A percentile compares a stretch with the other conserved stretches of the same genome.
phyloP scores from a whole-genome alignment of 2,888 invertebrate genomes.

The Spisula solida region DNA sequence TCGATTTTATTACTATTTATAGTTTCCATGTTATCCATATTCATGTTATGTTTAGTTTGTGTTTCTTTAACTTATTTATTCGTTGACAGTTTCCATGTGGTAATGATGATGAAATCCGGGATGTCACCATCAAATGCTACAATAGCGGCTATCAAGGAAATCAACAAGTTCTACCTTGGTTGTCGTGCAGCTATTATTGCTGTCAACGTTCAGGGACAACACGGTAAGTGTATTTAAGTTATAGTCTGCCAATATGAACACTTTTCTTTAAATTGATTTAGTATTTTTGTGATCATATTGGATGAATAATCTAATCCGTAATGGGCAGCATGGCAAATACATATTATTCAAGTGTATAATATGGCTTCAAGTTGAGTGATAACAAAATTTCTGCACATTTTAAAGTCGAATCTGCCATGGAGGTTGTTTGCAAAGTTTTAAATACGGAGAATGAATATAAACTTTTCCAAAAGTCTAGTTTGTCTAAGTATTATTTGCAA shows the following conservation, averaged over 20 bases:
- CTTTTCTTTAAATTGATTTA: background rate
- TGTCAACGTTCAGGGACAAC: slow-evolving; percentile 91
- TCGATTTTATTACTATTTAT: background rate
- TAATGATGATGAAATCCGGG: slow-evolving; percentile 96
- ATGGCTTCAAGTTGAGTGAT: too few relatives aligned
- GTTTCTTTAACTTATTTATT: too few relatives aligned
- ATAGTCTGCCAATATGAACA: too few relatives aligned
- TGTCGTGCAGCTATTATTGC: slow-evolving; percentile 96
- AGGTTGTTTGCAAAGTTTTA: background rate
- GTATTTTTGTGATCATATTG: too few relatives aligned
- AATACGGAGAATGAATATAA: background rate
- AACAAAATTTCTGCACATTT: too few relatives aligned
- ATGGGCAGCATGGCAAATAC: too few relatives aligned
- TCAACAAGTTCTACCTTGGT: slow-evolving; percentile 92
- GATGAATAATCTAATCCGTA: background rate
- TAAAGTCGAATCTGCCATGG: too few relatives aligned
- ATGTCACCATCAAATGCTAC: slow-evolving; percentile 91
- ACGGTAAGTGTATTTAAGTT: slow-evolving; percentile 88
- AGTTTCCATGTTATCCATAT: too few relatives aligned
- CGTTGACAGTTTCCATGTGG: slow-evolving; percentile 92
- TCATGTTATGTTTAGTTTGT: too few relatives aligned
- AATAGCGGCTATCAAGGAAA: slow-evolving; percentile 91
- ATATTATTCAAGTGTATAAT: too few relatives aligned
- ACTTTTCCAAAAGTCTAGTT: background rate
- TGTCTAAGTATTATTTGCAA: background rate